Conservation (phyloP, 1,140 invertebrate genomes). For the Conus ventricosus region DNA sequence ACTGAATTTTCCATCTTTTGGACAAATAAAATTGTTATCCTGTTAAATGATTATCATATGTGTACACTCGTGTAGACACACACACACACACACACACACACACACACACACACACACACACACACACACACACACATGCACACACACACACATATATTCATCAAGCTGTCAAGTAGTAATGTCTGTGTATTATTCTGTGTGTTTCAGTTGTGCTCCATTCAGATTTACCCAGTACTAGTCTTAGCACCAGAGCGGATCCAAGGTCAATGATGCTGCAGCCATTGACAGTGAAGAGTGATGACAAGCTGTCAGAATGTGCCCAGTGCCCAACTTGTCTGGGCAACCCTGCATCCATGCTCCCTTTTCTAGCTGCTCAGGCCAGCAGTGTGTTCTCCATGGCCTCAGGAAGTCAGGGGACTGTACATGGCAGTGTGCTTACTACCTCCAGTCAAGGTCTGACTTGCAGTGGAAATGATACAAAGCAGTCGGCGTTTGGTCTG, state of each 20-base stretch:
- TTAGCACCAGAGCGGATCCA: not conserved
- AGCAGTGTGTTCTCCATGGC: not conserved
- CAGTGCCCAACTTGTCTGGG: not conserved
- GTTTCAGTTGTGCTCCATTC: not conserved
- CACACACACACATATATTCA: too few species aligned
- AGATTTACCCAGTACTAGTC: not conserved
- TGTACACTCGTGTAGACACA: too few species aligned
- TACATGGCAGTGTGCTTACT: not conserved
- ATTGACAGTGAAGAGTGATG: not conserved
- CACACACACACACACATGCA: too few species aligned
- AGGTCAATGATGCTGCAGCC: not conserved
- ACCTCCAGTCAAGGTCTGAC: not conserved
- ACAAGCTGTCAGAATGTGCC: not conserved
- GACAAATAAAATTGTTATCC: too few species aligned
- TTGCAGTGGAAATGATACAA: not conserved
- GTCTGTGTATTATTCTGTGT: not conserved
- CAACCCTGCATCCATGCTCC: slow-evolving; percentile 11
- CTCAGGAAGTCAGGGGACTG: not conserved
- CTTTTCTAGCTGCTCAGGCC: slow-evolving; percentile 4
- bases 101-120: too few species aligned
- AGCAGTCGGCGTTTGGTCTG: not conserved
- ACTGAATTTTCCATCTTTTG: too few species aligned
- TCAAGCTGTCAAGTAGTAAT: too few species aligned
- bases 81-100: too few species aligned
- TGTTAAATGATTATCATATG: too few species aligned